Evolutionary conservation across 2,797 vertebrate genomes (phyloP), one percentile per base, ranked within the genome.

Genomic region (Jordanella pulchra): DNA sequence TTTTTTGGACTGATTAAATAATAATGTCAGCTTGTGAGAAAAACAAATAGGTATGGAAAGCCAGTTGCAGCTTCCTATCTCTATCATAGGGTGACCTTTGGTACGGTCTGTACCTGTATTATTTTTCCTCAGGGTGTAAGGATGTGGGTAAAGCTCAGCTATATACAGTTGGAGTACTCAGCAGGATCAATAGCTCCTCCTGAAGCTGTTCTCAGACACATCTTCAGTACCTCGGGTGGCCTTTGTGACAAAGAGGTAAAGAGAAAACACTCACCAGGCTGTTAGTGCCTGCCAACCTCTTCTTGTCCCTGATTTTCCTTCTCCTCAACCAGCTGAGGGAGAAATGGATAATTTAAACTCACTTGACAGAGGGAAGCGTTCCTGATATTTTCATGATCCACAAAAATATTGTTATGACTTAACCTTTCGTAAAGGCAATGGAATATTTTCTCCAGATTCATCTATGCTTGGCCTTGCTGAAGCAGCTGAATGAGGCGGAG

Each of bases 341-440:
- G 86, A 89, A 88, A 92, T 85, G 85, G 91, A 93, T 94, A 89
- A 85, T 88, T 91, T 87, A 87, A 81, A 82, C 80, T 79, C 23
- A 44, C 77, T 75, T 85, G 88, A 86, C 84, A 83, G 80, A 79
- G 76, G 73, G 78, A 78, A 78, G 80, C 72, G 86, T 88, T 89
- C 82, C 82, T 93, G 89, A 93, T 93, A 90, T 92, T 91, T 92
- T 85, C 75, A 75, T 81, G 87, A 93, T 92, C 82, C 77, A 75
- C 84, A 89, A 89, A 91, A 93, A 92, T 92, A 92, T 92, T 92
- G 91, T 91, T 80, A 72, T 87, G 89, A 89, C 87, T 91, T 95
- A 94, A 95, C 92, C 93, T 94, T 93, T 82, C 82, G 81, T 87
- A 67, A 78, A 76, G 84, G 87, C 72, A 35, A 50, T 42, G 65